Evolutionary conservation across 2,797 vertebrate species (phyloP).

Genomic region (Rhynchonycteris naso): DNA sequence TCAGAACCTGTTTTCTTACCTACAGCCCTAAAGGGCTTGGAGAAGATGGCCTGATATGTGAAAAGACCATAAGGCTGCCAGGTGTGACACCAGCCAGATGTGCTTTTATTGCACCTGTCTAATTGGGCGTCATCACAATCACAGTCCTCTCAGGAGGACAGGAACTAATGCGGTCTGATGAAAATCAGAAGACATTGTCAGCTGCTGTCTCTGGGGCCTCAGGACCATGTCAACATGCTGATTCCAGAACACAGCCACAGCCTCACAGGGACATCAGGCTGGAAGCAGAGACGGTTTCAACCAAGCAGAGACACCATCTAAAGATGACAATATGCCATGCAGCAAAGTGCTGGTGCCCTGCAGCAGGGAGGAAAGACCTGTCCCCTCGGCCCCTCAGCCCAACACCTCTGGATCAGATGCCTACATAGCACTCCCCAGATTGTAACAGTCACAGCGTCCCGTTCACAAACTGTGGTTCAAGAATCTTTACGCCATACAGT

Average conservation of each 20-base stretch:
- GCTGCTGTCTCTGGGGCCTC: not conserved
- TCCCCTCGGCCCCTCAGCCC: not conserved
- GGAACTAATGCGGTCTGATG: not conserved
- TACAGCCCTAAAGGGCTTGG: not conserved
- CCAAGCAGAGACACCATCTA: not conserved
- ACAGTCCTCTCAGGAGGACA: not conserved
- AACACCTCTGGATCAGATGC: not conserved
- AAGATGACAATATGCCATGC: not conserved
- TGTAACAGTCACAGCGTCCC: not conserved
- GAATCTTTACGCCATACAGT: not conserved
- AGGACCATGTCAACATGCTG: not conserved
- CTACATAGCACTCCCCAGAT: not conserved
- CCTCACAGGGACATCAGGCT: not conserved
- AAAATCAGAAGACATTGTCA: slow-evolving; percentile 28
- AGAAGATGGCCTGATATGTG: not conserved
- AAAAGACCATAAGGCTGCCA: not conserved
- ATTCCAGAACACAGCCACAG: not conserved
- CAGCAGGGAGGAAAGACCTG: not conserved
- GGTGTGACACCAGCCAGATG: not conserved
- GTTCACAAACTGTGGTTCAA: not conserved
- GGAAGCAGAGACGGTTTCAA: not conserved
- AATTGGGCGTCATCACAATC: not conserved
- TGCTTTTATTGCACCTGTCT: not conserved
- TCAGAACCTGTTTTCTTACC: not conserved
- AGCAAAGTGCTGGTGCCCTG: not conserved